These are phyloP conservation scores for Poecilobothrus nobilitatus DNA, from an alignment of 2,888 invertebrate species.

Conservation along the genomic window DNA sequence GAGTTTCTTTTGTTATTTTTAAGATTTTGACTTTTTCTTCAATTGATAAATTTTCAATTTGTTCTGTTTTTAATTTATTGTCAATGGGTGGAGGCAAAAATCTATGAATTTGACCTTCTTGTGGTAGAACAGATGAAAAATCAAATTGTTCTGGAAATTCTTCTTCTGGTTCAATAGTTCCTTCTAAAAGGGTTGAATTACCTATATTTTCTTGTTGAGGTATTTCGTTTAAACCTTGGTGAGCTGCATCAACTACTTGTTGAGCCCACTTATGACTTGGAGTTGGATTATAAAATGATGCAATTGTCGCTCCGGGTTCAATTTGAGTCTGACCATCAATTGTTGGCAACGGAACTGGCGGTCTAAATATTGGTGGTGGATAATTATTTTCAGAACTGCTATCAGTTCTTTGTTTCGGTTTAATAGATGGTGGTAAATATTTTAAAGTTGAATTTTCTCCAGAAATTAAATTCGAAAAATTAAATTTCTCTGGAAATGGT, in stretches of 20 bases:
- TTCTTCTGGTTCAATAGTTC: background rate
- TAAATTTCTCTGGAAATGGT: background rate
- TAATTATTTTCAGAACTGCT: background rate
- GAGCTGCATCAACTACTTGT: background rate
- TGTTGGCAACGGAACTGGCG: background rate
- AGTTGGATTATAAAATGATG: background rate
- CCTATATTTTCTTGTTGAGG: background rate
- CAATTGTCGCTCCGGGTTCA: background rate
- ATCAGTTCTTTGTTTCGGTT: background rate
- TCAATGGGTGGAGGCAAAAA: background rate
- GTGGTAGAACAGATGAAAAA: background rate
- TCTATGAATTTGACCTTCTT: background rate
- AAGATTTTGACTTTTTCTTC: background rate
- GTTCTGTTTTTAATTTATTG: background rate
- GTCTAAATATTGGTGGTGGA: background rate
- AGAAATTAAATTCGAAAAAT: background rate
- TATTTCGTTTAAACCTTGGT: background rate
- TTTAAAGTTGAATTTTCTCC: background rate
- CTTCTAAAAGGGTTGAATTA: background rate
- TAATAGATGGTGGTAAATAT: background rate
- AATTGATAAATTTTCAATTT: background rate
- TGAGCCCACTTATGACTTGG: background rate
- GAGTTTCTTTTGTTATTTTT: background rate
- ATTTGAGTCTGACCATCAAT: background rate
- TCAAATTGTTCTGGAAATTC: constrained; percentile 1